A percentile compares a stretch with the other conserved stretches of the same genome.
phyloP scores from a whole-genome alignment of 1,140 invertebrate genomes.

The Vollenhovia emeryi region DNA sequence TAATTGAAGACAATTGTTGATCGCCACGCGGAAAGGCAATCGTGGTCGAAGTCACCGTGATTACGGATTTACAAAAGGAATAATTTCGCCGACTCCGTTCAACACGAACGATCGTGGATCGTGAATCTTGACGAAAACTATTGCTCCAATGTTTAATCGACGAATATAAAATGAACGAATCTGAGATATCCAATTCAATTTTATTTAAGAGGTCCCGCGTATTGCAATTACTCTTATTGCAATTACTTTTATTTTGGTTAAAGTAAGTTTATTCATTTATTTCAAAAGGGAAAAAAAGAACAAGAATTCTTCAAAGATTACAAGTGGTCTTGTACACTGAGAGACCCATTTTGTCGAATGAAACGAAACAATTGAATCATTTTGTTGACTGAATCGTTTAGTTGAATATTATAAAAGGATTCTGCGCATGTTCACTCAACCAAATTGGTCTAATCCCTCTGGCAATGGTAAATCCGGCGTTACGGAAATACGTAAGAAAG shows the following conservation, averaged over 20 bases:
- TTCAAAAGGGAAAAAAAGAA: too few species aligned
- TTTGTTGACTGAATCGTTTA: too few species aligned
- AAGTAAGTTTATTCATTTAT: too few species aligned
- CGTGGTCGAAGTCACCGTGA: background rate
- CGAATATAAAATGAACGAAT: background rate
- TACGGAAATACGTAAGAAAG: conserved; percentile 9
- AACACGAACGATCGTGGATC: background rate
- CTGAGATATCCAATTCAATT: background rate
- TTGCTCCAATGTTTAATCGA: background rate
- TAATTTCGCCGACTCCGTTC: background rate
- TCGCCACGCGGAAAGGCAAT: background rate
- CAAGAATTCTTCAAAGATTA: too few species aligned
- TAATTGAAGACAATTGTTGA: conserved; percentile 1
- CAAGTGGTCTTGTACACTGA: too few species aligned
- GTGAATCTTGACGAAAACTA: background rate
- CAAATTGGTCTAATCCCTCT: too few species aligned
- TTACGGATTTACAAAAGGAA: background rate
- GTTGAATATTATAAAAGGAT: too few species aligned
- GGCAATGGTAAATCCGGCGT: background rate
- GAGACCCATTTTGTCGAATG: too few species aligned
- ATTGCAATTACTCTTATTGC: background rate
- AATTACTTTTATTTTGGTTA: too few species aligned
- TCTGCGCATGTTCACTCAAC: too few species aligned
- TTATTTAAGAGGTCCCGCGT: background rate
- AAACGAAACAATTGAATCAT: too few species aligned